Evolutionary conservation across 2,888 invertebrate species (phyloP), one percentile per base, ranked within the genome.

Genomic region (Nowickia ferox): DNA sequence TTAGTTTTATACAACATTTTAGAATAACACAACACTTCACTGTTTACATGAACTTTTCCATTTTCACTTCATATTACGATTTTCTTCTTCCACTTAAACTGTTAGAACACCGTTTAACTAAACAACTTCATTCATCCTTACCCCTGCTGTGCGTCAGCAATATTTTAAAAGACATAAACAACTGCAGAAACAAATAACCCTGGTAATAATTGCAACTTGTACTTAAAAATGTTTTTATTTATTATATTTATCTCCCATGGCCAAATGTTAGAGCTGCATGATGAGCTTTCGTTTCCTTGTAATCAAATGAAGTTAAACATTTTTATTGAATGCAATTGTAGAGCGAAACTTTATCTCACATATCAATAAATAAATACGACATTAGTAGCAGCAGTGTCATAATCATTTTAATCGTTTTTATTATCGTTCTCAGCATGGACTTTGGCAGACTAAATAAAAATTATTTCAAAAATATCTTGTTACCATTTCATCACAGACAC

Each of bases 311-410:
- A 87, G 88, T 89, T 87, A 83, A 89, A 88, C 48, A 75, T 88
- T 87, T 88, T 89, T 89, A 91, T 91, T 90, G 89, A 90, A 88
- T 91, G 87, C 89, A 89, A 89, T 88, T 89, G 89, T 90, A 89
- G 91, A 85, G 83, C 87, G 88, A 91, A 89, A 89, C 89, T 87
- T 87, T 71, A 63, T 78, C 17, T 42, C 51, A 46, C 61, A 84
- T 48, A 74, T 68, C 48, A 44, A 57, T 57, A 71, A 57, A 15
- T 44, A 15, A 11, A 55, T 10, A 44, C 22, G 1, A 15, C 22
- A 11, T 13, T 19, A 40, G n/a, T 65, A 68, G 53, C 83, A 55
- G 38, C 65, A 78, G 46, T 63, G 30, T 68, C 19, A 55, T 68
- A 55, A 48, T 69, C 57, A 38, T 51, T 42, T 46, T 22, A 61